Base-by-base conservation (phyloP, 2,797 vertebrate genomes). In the Trachurus trachurus region DNA sequence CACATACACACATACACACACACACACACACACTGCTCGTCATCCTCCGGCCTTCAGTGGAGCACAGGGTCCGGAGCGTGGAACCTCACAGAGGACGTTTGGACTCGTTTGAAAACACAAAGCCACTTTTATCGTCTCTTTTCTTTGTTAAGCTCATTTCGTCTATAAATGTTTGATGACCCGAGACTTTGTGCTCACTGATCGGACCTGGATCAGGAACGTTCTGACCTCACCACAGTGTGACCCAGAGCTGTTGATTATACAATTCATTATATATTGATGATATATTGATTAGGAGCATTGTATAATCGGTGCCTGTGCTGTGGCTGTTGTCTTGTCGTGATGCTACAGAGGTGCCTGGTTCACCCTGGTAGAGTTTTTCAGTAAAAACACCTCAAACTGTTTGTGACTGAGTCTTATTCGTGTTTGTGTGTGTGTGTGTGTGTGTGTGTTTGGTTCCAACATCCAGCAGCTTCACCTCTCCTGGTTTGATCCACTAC, bases 311-410 rank as follows among this genome's bases (percentile, higher is more conserved):
- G 4, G 72, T 87, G 80, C 83, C 83, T 82, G 85, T 88, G 75
- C 85, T 71, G 87, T 84, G 53, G 73, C 31, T 83, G 81, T 89
- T 82, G 85, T 90, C 81, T 85, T 85, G 87, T 89, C 4, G 66
- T 45, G 54, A 84, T 81, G 87, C 85, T 87, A 74, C 80, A 62
- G 66, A 79, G 82, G 82, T 83, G 79, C 78, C 82, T 87, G 85
- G 84, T 82, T 87, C 89, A 78, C 64, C 65, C 87, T 87, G 83
- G 79, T 90, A 82, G 78, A 82, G 58, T 81, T 91, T 92, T 86
- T 67, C 66, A 90, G 82, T 90, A 88, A 88, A 89, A 92, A 61
- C 64, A 44, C 65, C 61, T 58, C 19, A 72, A 78, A 83, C 19
- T 45, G 26, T 71, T 40, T 68, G 37, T 71, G 52, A 22, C 37